Evolutionary conservation across 2,888 invertebrate genomes (phyloP).

Genomic region (Troglohyphantes excavatus): DNA sequence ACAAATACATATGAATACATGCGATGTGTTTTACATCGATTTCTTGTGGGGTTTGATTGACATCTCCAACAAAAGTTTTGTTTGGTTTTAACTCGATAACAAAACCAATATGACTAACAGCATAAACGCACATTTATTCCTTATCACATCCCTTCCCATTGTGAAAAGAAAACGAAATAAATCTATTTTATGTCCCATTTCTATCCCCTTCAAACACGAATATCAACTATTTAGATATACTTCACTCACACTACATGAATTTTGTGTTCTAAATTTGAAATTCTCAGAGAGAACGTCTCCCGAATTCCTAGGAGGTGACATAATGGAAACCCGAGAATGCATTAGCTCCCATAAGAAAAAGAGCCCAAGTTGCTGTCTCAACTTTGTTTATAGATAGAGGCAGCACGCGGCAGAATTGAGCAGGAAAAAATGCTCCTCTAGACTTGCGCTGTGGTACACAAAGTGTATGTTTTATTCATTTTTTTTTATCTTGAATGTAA

Average conservation of each 20-base stretch:
- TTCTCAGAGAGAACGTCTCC: background rate
- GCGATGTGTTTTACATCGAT: no score
- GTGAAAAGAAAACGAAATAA: background rate
- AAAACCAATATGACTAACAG: no score
- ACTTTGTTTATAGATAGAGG: background rate
- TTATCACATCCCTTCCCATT: background rate
- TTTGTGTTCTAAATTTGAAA: background rate
- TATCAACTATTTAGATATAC: background rate
- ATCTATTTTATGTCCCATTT: background rate
- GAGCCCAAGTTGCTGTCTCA: background rate
- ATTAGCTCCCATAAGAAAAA: background rate
- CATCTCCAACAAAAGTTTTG: no score
- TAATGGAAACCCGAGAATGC: background rate
- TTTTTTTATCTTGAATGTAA: conserved; percentile 2
- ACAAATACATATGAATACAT: no score
- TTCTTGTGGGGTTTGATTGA: no score
- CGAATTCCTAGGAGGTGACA: background rate
- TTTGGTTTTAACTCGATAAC: no score
- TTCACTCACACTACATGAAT: background rate
- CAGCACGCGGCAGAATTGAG: no score
- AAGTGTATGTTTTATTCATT: conserved; percentile 2
- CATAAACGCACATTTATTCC: no score
- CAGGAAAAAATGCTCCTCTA: background rate
- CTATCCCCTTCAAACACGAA: background rate
- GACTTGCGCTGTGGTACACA: background rate